A percentile compares a stretch with the other conserved stretches of the same genome.
phyloP scores from a whole-genome alignment of 2,888 invertebrate genomes.

The Oeneis ivallda region DNA sequence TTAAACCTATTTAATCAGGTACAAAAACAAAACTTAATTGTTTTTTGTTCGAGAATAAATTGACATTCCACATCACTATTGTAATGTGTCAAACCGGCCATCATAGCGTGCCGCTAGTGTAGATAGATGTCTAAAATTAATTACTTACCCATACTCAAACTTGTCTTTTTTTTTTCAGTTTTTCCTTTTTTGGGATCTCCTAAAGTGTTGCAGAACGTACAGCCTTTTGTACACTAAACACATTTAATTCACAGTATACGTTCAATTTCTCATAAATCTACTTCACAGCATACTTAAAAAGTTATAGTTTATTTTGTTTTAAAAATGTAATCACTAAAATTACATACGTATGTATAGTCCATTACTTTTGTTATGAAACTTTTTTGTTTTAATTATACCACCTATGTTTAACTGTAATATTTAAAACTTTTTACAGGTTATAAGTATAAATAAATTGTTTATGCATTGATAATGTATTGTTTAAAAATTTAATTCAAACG shows the following conservation, averaged over 20 bases:
- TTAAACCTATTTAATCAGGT: too few relatives aligned
- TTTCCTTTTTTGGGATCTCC: not conserved
- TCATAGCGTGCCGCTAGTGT: too few relatives aligned
- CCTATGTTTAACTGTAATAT: not conserved
- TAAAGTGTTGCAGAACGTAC: not conserved
- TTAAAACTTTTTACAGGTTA: not conserved
- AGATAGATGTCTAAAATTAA: not conserved
- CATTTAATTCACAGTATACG: not conserved
- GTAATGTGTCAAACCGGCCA: too few relatives aligned
- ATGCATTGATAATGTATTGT: slow-evolving; percentile 7
- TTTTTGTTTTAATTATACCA: too few relatives aligned
- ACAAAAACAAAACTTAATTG: too few relatives aligned
- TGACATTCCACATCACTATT: too few relatives aligned
- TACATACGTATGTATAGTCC: too few relatives aligned
- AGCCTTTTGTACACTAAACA: not conserved
- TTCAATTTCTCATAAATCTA: too few relatives aligned
- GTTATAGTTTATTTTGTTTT: too few relatives aligned
- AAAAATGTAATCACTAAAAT: too few relatives aligned
- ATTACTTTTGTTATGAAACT: too few relatives aligned
- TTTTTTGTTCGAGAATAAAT: too few relatives aligned
- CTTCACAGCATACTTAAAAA: not conserved
- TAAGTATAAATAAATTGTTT: not conserved
- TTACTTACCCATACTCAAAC: not conserved
- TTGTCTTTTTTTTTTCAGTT: not conserved
- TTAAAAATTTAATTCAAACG: not conserved